Base-by-base conservation (phyloP, 1,140 invertebrate genomes). In the Thaumetopoea pityocampa region DNA sequence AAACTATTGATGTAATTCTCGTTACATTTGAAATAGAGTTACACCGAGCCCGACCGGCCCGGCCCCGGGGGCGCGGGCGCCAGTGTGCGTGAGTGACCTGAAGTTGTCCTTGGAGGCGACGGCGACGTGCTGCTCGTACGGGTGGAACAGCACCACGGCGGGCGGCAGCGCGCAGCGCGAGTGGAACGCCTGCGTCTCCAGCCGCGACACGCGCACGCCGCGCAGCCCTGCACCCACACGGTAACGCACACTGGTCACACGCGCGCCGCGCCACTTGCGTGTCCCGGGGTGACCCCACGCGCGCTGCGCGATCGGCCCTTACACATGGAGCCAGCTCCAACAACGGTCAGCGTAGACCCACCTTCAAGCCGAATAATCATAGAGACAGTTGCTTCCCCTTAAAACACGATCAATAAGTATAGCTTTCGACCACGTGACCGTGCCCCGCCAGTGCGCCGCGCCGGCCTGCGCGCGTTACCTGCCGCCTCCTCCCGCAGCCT, bases 81-180 rank as follows among this genome's bases (percentile, higher is more conserved):
- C n/a, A n/a, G 20, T 15, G 28, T 3, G 7, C 18, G 26, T 12
- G 5, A 3, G 24, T 32, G 74, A 94, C 93, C 90, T 92, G 70
- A 95, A 93, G 64, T 88, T 91, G 73, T 97, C 94, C 76, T 92
- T 93, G 47, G 93, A 92, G 26, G 95, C 94, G 27, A 96, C 92
- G 26, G 93, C 93, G 29, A 97, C 86, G 72, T 95, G 92, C 49
- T 93, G 90, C 65, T 98, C 94, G 71, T 94, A 97, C 0, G 96
- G 95, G 88, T 98, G 93, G 79, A 98, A 94, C 44, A 90, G 88
- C 28, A 98, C 85, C 8, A 93, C 88, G 38, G 90, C 88, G 8
- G 95, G 94, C 41, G 92, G 88, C 40, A 92, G 89, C 38, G 91
- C 87, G 59, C 92, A 95, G 61, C 92, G 90, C 29, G 93, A 91